Percentiles rank a stretch among this genome's conserved stretches.
phyloP scores from a whole-genome alignment of 2,113 vertebrate genomes.

The Hiodon tergisus region DNA sequence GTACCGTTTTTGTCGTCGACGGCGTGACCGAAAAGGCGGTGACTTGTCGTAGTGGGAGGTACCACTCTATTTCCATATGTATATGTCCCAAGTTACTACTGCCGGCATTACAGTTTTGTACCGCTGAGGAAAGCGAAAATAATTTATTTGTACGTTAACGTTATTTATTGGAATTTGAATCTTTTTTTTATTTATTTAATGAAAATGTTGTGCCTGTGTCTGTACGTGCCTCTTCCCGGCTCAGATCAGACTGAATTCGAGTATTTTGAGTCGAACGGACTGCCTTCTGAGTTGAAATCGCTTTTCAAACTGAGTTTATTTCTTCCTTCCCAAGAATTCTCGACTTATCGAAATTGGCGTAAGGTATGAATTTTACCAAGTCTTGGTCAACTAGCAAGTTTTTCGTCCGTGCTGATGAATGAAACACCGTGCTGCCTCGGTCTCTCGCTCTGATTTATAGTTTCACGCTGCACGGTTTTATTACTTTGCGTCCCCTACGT shows the following conservation, averaged over 20 bases:
- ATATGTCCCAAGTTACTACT: conserved; percentile 5
- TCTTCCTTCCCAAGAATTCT: conserved; percentile 84
- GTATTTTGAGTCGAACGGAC: conserved; percentile 86
- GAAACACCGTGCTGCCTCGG: not conserved
- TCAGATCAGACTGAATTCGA: conserved; percentile 76
- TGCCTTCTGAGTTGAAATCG: conserved; percentile 81
- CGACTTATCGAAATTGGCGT: conserved; percentile 82
- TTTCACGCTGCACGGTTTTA: too few relatives aligned
- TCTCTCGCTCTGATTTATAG: too few relatives aligned
- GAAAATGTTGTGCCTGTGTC: conserved; percentile 82
- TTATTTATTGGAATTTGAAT: conserved; percentile 54
- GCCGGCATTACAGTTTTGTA: conserved; percentile 57
- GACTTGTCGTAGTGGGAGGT: conserved; percentile 32
- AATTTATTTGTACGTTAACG: conserved; percentile 38
- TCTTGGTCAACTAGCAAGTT: not conserved
- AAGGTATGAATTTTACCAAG: conserved; percentile 52
- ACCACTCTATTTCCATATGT: conserved; percentile 36
- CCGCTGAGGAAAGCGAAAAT: accelerated
- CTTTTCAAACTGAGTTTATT: conserved; percentile 84
- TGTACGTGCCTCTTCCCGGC: conserved; percentile 76
- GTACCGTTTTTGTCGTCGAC: conserved; percentile 21
- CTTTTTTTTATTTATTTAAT: conserved; percentile 29
- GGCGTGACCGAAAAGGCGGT: not conserved
- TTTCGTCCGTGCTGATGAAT: not conserved
- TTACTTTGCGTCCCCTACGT: too few relatives aligned